Evolutionary conservation across 2,113 vertebrate species (phyloP).

Genomic region (Corvus cornix): DNA sequence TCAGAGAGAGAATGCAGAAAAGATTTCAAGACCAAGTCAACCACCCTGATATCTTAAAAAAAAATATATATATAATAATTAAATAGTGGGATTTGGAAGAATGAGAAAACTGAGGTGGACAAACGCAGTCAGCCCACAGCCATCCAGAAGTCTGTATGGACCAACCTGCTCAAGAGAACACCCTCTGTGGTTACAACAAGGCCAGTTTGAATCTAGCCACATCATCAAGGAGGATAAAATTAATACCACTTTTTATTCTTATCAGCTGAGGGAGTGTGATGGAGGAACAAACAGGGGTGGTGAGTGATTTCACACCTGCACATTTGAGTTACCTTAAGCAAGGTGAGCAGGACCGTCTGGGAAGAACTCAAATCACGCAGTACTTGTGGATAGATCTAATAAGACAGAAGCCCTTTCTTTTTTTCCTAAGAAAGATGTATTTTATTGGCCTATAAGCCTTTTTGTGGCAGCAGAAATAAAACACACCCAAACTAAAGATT

Average conservation of each 20-base stretch:
- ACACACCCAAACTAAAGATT: background rate
- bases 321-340: background rate
- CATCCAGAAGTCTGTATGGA: background rate
- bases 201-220: background rate
- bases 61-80: background rate
- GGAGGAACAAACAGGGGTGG: background rate
- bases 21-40: background rate
- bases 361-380: background rate
- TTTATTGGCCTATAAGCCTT: background rate
- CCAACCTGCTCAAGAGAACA: background rate
- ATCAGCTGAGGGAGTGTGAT: background rate
- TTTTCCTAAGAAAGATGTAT: background rate
- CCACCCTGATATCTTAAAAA: background rate
- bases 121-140: background rate
- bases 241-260: background rate
- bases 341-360: background rate
- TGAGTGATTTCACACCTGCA: background rate
- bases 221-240: background rate
- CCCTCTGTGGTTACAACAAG: background rate
- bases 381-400: background rate
- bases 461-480: background rate
- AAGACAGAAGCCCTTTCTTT: background rate
- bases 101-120: background rate
- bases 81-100: background rate
- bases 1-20: background rate